Evolutionary conservation across 2,888 invertebrate species (phyloP), one percentile per base, ranked within the genome.

Genomic region (Andrena bucephala): DNA sequence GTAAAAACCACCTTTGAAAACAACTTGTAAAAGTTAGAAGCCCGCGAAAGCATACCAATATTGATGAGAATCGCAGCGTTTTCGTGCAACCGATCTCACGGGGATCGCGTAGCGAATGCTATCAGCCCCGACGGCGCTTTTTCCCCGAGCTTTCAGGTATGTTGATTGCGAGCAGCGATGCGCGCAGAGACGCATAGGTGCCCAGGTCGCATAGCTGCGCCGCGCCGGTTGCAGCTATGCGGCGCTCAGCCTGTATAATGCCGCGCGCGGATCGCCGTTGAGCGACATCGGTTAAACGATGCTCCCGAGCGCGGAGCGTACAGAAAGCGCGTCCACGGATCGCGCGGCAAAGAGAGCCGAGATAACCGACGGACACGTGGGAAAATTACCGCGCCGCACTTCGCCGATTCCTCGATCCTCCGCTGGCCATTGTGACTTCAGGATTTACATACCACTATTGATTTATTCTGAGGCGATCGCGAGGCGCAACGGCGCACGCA

Each of bases 101-200:
- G 80, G 85, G 86, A 84, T 86, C 82, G 86, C 85, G 78, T 85
- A 86, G 87, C 88, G 89, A 90, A 90, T 90, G 87, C 89, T 88
- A 87, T 87, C 89, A 83, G 87, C 63, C 29, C 76, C n/a, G 24
- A 36, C 16, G 42, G 57, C 68, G 75, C 60, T 81, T 86, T 89
- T 89, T 86, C 84, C 24, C 78, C 75, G 70, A 29, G 72, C 75
- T 62, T 72, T 52, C 86, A 83, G 89, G 89, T 89, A 89, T 89
- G 89, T 89, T 89, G 89, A 89, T 89, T 89, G 88, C 89, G 83
- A 81, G 81, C 89, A 85, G 67, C 89, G 88, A 88, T 89, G 87
- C 85, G 80, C 85, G 65, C 82, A 75, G 77, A 81, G 65, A 76
- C 77, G 84, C 86, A 83, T 85, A 86, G 87, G 72, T 85, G 88